Base-by-base conservation (phyloP, 2,113 vertebrate genomes). In the Probosciger aterrimus region DNA sequence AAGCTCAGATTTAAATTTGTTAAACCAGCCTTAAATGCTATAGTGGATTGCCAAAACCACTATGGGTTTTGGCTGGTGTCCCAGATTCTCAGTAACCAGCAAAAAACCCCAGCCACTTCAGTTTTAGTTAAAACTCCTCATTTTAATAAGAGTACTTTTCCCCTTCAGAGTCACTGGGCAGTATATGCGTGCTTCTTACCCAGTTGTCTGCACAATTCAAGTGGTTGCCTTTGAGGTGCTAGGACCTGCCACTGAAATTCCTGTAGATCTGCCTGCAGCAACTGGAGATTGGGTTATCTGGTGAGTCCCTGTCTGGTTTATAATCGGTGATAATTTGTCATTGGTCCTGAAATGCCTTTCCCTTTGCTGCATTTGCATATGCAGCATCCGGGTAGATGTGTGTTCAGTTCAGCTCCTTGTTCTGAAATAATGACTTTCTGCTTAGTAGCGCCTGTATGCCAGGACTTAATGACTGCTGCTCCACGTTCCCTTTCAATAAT, bases 401-500 rank as follows among this genome's bases (percentile, higher is more conserved):
- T 1, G 5, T 49, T 46, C 37, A 19, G 4, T 27, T 75, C 28
- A 71, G 75, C 52, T 50, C 10, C 35, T 39, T 30, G 46, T 35
- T 89, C 41, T 62, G 35, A 53, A 81, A 52, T 17, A 8, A 59
- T 81, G n/a, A 71, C 18, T 47, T 60, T 65, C 20, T 25, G 7
- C 41, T 39, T 50, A 33, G 31, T 33, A 44, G 18, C 9, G 19
- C 35, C 11, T 31, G 14, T 44, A 24, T 31, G 46, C 14, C 27
- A 44, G 64, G 50, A 82, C 47, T 12, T 77, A 18, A 17, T 20
- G 46, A 53, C n/a, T 33, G 22, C 33, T 70, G 49, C 63, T 41
- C 28, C 1, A 0, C 1, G 0, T 47, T 35, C 27, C 25, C 70
- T 47, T 80, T 65, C 41, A 13, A 7, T 63, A 30, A 28, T 25